Base-by-base conservation (phyloP, 2,113 vertebrate species). In the Notothenia rossii region DNA sequence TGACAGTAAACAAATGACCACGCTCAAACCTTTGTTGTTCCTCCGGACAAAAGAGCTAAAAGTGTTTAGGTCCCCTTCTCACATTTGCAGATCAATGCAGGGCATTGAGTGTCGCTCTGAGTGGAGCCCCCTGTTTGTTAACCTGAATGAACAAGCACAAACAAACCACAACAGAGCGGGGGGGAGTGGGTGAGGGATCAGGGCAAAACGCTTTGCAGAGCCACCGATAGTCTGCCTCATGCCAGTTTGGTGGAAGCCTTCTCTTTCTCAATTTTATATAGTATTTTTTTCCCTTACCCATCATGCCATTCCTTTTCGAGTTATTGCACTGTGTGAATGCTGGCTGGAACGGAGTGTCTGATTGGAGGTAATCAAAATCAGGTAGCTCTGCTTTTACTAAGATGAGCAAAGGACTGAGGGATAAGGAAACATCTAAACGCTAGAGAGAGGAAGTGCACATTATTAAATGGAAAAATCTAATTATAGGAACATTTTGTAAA, bases 1-100 rank as follows among this genome's bases (percentile, higher is more conserved):
- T 85, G 84, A 77, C 77, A 87, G 75, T 50, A 77, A 87, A 90
- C 82, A 85, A 83, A 63, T 43, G 49, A 64, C 22, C 1, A 1
- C 0, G 3, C 22, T 46, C 72, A 33, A 71, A 51, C 48, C 17
- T 11, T 51, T 59, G 36, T 55, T 68, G 20, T 20, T 58, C 33
- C 14, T 45, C 56, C 0, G 13, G 45, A 79, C 80, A 80, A 77
- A 73, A 63, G 60, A 53, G 70, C 70, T 76, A 83, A 79, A 87
- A 82, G 12, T 60, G 82, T 78, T 66, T 55, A 0, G 13, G 22
- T 18, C 15, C 62, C 71, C 49, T 33, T 20, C 46, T 55, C 3
- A 36, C 53, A 70, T 77, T 54, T 58, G 51, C 67, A 50, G 55
- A 80, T 88, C 70, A 81, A 86, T 76, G 67, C 82, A 64, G 77